These are phyloP conservation scores for Acanthosoma haemorrhoidale DNA, from an alignment of 2,888 invertebrate genomes.

Conservation along the genomic window DNA sequence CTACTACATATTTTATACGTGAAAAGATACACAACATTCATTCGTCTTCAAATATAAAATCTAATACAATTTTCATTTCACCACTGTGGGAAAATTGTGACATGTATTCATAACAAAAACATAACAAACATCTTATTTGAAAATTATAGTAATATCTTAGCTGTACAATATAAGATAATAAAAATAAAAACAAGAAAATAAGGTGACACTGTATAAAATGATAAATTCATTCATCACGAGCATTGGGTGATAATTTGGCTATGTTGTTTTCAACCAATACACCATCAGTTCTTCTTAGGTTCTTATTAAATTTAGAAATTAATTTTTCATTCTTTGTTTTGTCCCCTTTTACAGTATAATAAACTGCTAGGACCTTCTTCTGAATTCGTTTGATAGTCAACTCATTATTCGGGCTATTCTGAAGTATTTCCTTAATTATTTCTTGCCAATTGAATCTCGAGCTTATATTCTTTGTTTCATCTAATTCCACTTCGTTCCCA, in stretches of 20 bases:
- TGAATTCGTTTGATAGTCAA: conserved; percentile 66
- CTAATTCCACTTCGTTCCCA: neutral
- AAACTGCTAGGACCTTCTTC: conserved; percentile 67
- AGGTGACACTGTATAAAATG: too few species aligned
- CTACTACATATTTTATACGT: too few species aligned
- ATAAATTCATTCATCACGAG: too few species aligned
- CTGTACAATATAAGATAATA: too few species aligned
- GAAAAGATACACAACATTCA: too few species aligned
- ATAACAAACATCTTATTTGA: too few species aligned
- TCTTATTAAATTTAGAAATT: conserved; percentile 65
- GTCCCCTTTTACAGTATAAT: conserved; percentile 50
- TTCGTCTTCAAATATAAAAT: too few species aligned
- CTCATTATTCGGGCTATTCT: conserved; percentile 54
- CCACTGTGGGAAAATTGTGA: too few species aligned
- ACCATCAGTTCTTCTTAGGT: conserved; percentile 61
- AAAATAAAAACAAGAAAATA: too few species aligned
- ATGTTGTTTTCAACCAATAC: conserved; percentile 59
- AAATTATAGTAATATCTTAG: too few species aligned
- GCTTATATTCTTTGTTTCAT: neutral
- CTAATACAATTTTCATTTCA: too few species aligned
- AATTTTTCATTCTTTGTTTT: conserved; percentile 58
- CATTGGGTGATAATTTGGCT: conserved; percentile 46
- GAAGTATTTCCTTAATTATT: conserved; percentile 51
- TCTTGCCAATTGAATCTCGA: conserved; percentile 54
- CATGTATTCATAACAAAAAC: too few species aligned